Evolutionary conservation across 2,113 vertebrate species (phyloP).

Genomic region (Probosciger aterrimus): DNA sequence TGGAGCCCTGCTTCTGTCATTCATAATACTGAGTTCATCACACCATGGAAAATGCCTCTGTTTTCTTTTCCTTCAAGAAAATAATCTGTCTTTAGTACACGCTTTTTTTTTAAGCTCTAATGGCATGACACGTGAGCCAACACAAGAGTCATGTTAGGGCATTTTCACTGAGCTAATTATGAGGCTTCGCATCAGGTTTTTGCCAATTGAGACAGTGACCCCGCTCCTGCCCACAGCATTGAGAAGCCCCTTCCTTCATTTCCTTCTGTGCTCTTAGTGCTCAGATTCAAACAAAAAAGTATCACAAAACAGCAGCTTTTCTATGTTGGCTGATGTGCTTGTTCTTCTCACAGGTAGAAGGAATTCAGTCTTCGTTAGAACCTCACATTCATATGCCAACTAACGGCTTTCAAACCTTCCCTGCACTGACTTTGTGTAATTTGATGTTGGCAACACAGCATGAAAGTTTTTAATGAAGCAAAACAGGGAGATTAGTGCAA

Average conservation of each 20-base stretch:
- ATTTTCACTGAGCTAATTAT: not conserved
- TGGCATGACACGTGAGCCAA: not conserved
- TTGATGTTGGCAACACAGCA: conserved; percentile 39
- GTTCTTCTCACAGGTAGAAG: not conserved
- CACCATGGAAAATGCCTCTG: not conserved
- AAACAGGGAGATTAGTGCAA: not conserved
- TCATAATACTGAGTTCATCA: not conserved
- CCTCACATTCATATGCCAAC: not conserved
- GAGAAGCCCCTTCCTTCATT: not conserved
- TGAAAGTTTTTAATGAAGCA: conserved; percentile 27
- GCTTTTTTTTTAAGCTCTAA: not conserved
- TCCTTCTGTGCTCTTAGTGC: not conserved
- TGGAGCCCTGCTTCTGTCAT: not conserved
- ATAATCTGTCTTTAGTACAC: not conserved
- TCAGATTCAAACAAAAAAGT: not conserved
- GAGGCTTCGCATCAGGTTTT: not conserved
- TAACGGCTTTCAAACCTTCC: not conserved
- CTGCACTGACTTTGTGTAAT: not conserved
- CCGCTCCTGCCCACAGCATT: not conserved
- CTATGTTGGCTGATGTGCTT: not conserved
- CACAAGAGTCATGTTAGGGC: not conserved
- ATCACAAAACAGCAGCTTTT: not conserved
- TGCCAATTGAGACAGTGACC: not conserved
- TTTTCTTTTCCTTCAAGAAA: not conserved
- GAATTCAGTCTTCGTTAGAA: not conserved